Conservation (phyloP, 1,140 invertebrate genomes). For the Caenorhabditis remanei region DNA sequence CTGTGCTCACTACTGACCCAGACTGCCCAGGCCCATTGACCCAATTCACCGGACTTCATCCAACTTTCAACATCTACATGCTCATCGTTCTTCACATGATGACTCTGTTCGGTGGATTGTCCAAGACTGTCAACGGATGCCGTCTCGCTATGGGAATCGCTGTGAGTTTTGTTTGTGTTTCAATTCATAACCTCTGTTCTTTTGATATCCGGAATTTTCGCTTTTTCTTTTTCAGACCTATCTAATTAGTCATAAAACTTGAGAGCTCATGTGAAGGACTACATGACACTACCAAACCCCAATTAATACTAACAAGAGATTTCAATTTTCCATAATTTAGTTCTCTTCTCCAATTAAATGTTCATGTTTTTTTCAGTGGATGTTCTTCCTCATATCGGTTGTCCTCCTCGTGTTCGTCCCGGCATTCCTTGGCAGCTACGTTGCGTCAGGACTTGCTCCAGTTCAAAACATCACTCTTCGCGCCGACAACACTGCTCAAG, state of each 20-base stretch:
- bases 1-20: not conserved
- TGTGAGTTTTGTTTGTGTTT: not conserved
- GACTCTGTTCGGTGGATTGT: not conserved
- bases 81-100: not conserved
- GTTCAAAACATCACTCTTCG: not conserved
- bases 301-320: too few relatives aligned
- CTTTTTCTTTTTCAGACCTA: too few relatives aligned
- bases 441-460: not conserved
- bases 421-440: not conserved
- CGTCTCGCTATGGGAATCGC: not conserved
- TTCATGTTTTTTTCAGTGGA: slow-evolving; percentile 12
- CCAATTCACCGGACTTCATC: not conserved
- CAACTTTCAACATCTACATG: not conserved
- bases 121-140: not conserved
- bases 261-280: too few relatives aligned
- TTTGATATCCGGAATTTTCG: too few relatives aligned
- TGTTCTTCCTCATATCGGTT: not conserved
- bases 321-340: not conserved
- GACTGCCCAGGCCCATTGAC: not conserved
- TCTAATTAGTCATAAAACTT: too few relatives aligned
- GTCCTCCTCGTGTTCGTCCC: not conserved
- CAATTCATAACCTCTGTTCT: too few relatives aligned
- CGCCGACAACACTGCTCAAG: not conserved
- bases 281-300: too few relatives aligned
- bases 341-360: not conserved